phyloP scores from a whole-genome alignment of 2,113 vertebrate genomes.

The Prunella fulvescens region DNA sequence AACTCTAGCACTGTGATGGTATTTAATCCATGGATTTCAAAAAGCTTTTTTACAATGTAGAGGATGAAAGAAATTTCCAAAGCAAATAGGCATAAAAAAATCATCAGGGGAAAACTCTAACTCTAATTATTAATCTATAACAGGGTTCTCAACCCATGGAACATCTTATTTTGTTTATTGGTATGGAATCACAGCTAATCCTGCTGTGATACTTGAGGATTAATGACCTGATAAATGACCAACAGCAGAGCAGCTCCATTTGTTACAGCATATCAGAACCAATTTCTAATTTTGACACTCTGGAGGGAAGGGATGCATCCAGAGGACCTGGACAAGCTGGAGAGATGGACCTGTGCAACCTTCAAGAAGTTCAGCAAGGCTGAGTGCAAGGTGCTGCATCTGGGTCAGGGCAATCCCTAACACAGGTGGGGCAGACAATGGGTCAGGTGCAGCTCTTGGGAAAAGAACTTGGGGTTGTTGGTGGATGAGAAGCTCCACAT shows the following conservation, averaged over 20 bases:
- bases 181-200: neutral
- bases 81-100: neutral
- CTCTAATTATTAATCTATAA: neutral
- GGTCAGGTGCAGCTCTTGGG: neutral
- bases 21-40: neutral
- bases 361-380: neutral
- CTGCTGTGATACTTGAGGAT: neutral
- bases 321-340: neutral
- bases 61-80: neutral
- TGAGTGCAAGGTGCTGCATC: neutral
- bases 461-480: accelerated
- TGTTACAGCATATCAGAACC: neutral
- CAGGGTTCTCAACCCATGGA: neutral
- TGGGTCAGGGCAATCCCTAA: neutral
- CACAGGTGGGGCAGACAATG: neutral
- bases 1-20: neutral
- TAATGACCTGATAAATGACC: neutral
- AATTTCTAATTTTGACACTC: neutral
- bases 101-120: neutral
- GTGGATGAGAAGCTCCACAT: neutral
- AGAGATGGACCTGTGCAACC: neutral
- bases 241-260: neutral
- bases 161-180: neutral
- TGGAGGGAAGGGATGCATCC: neutral
- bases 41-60: neutral